These are phyloP conservation scores for Pseudolycoriella hygida DNA, from an alignment of 2,888 invertebrate species.

Conservation along the genomic window DNA sequence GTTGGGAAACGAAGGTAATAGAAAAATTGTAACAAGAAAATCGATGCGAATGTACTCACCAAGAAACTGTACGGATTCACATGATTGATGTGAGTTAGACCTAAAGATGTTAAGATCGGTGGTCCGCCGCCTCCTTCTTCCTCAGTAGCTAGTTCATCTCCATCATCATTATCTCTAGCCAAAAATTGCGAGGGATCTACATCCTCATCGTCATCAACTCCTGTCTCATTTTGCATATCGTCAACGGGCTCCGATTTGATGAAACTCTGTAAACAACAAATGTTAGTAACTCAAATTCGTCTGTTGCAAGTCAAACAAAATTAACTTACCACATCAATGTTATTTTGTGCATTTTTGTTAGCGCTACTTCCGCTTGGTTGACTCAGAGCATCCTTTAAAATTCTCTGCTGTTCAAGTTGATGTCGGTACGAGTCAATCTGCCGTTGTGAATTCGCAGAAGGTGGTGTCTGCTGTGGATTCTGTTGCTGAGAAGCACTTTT, in stretches of 20 bases:
- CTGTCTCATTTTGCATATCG: constrained; percentile 14
- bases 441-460: constrained; percentile 6
- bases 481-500: background rate
- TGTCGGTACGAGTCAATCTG: constrained; percentile 4
- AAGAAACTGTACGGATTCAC: constrained; percentile 13
- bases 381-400: constrained; percentile 3
- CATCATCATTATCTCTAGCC: constrained; percentile 14
- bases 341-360: background rate
- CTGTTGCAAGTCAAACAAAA: background rate
- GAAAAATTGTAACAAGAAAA: no score
- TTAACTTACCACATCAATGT: constrained; percentile 4
- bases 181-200: constrained; percentile 27
- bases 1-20: no score
- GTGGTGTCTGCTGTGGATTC: background rate
- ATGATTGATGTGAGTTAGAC: constrained; percentile 15
- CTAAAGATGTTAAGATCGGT: constrained; percentile 16
- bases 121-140: constrained; percentile 10
- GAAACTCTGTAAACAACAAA: constrained; percentile 3
- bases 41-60: no score
- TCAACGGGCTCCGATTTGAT: constrained; percentile 21
- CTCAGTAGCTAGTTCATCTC: constrained; percentile 6
- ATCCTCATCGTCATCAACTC: constrained; percentile 3
- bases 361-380: background rate
- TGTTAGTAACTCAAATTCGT: background rate
- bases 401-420: constrained; percentile 1